Evolutionary conservation across 2,888 invertebrate species (phyloP).

Genomic region (Diploptera punctata): DNA sequence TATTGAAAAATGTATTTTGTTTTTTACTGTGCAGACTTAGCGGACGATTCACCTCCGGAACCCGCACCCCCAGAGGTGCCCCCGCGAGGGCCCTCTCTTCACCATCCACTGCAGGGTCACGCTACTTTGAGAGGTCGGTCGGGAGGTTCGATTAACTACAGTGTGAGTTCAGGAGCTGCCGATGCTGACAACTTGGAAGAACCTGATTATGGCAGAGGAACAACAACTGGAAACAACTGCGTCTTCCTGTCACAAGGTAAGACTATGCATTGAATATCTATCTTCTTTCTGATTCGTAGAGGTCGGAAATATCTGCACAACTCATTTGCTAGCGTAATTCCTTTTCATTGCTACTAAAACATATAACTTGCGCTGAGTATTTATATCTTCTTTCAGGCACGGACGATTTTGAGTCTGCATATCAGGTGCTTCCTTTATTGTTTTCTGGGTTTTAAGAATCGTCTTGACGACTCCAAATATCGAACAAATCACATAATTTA

Average conservation of each 20-base stretch:
- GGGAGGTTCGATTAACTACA: slow-evolving; percentile 33
- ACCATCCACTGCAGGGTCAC: slow-evolving; percentile 52
- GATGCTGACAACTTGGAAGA: slow-evolving; percentile 30
- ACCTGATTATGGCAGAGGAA: slow-evolving; percentile 26
- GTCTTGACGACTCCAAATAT: too few species aligned
- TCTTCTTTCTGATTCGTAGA: not conserved
- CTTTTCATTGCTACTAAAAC: too few species aligned
- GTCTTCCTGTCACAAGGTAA: slow-evolving; percentile 43
- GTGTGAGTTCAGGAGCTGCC: slow-evolving; percentile 22
- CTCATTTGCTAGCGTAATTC: too few species aligned
- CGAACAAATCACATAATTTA: too few species aligned
- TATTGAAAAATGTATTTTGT: too few species aligned
- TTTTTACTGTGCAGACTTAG: slow-evolving; percentile 57
- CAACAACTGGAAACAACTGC: slow-evolving; percentile 31
- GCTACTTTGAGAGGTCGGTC: slow-evolving; percentile 32
- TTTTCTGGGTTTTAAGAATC: too few species aligned
- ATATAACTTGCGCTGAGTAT: too few species aligned
- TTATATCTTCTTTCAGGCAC: too few species aligned
- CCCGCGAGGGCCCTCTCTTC: slow-evolving; percentile 82
- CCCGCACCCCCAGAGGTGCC: slow-evolving; percentile 88
- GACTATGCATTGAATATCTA: not conserved
- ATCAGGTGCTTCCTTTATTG: not conserved
- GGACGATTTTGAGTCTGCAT: too few species aligned
- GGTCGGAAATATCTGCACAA: not conserved
- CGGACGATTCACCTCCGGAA: slow-evolving; percentile 80